Percentiles rank a stretch among this genome's conserved stretches.
These are phyloP conservation scores for Chironomus tepperi DNA, from an alignment of 1,140 invertebrate genomes.

Conservation along the genomic window DNA sequence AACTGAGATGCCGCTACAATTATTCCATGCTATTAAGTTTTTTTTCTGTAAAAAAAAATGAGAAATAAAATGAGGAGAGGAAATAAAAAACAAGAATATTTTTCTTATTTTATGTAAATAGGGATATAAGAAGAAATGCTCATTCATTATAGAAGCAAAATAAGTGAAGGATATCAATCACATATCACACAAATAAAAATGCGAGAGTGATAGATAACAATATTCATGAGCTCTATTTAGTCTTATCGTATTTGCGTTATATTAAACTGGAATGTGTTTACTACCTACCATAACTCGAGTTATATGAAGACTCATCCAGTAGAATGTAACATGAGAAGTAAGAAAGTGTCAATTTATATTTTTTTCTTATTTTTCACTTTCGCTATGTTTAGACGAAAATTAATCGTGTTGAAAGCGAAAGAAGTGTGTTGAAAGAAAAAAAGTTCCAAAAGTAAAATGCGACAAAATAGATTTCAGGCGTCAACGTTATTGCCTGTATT, in stretches of 20 bases:
- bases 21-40: slow-evolving; percentile 14
- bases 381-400: background rate
- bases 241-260: background rate
- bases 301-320: background rate
- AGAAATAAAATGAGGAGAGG: background rate
- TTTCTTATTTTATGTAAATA: background rate
- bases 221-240: background rate
- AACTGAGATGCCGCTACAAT: background rate
- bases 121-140: background rate
- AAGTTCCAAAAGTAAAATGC: slow-evolving; percentile 6
- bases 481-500: background rate
- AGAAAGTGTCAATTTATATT: background rate
- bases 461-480: slow-evolving; percentile 17
- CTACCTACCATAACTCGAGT: background rate
- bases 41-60: background rate
- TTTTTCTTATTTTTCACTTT: background rate
- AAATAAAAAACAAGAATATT: background rate
- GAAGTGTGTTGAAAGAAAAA: background rate
- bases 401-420: background rate
- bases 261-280: background rate
- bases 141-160: background rate
- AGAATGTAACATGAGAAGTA: background rate
- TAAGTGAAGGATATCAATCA: slow-evolving; percentile 17
- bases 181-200: background rate
- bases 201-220: background rate